Evolutionary conservation across 2,113 vertebrate genomes (phyloP).

Genomic region (Anolis carolinensis): DNA sequence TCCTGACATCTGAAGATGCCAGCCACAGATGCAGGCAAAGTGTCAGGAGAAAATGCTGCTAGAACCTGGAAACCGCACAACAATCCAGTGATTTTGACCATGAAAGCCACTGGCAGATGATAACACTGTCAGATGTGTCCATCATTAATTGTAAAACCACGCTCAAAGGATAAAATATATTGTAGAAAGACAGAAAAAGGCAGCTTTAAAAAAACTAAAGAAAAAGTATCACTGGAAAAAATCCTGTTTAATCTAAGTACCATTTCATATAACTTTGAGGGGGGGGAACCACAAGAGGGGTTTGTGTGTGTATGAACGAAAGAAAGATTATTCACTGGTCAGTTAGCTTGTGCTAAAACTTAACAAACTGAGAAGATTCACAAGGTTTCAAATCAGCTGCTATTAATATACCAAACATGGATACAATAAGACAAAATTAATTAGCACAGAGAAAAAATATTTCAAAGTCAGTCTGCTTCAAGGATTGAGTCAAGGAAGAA

Average conservation of each 20-base stretch:
- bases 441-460: neutral
- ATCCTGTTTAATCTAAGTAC: neutral
- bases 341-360: neutral
- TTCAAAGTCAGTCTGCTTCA: neutral
- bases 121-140: too few relatives aligned
- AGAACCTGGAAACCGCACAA: too few relatives aligned
- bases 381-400: slow-evolving; percentile 8
- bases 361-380: neutral
- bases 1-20: too few relatives aligned
- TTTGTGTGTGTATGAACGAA: neutral
- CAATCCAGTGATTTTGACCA: too few relatives aligned
- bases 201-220: neutral
- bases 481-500: slow-evolving; percentile 28
- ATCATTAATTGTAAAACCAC: too few relatives aligned
- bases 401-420: neutral
- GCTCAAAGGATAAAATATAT: too few relatives aligned
- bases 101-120: too few relatives aligned
- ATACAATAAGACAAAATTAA: neutral
- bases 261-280: neutral
- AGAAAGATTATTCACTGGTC: neutral
- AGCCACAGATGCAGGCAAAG: too few relatives aligned
- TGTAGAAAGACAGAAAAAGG: too few relatives aligned
- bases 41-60: too few relatives aligned
- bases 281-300: too few relatives aligned
- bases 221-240: neutral